Evolutionary conservation across 2,797 vertebrate species (phyloP).

Genomic region (Chelmon rostratus): DNA sequence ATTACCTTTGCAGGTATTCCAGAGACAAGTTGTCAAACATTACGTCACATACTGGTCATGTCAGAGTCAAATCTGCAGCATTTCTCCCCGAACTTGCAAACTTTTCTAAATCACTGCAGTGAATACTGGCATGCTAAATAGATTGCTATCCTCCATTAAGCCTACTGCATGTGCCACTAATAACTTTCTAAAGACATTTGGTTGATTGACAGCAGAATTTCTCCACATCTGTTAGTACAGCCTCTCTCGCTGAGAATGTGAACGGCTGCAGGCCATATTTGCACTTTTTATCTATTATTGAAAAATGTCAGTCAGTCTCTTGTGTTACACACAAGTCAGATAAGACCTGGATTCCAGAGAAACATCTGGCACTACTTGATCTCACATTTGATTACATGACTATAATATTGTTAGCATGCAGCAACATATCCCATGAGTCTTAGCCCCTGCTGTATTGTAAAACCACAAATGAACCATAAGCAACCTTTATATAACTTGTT

Average conservation of each 20-base stretch:
- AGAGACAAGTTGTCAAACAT: background rate
- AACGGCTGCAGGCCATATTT: background rate
- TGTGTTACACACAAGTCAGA: background rate
- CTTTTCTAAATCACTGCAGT: background rate
- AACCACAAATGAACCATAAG: background rate
- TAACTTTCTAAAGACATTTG: background rate
- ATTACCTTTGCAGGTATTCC: background rate
- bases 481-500: background rate
- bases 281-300: no score
- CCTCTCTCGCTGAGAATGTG: background rate
- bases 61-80: background rate
- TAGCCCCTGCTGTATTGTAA: background rate
- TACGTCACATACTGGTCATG: background rate
- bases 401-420: background rate
- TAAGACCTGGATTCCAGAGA: background rate
- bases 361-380: background rate
- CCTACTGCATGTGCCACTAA: background rate
- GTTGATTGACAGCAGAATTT: background rate
- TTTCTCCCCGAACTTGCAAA: background rate
- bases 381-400: background rate
- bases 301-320: background rate
- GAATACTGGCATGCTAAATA: background rate
- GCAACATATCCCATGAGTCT: background rate
- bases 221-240: background rate
- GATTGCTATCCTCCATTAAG: background rate